A percentile compares a stretch with the other conserved stretches of the same genome.
These are phyloP conservation scores for Nannobrachium achirus DNA, from an alignment of 2,113 vertebrate genomes.

Conservation along the genomic window DNA sequence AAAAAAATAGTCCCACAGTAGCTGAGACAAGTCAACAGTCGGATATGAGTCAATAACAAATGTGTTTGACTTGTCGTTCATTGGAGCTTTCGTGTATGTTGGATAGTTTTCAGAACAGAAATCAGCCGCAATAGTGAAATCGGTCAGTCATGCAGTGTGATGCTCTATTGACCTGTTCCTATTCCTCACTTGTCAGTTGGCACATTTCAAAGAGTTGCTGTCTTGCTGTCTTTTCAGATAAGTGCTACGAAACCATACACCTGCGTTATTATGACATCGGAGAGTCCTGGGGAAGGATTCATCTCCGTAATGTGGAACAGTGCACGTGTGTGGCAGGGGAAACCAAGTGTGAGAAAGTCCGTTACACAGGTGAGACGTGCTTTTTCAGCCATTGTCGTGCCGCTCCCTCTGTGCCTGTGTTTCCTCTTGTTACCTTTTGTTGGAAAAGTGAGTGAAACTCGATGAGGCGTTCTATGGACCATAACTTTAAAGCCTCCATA, in stretches of 20 bases:
- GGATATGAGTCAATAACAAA: too few relatives aligned
- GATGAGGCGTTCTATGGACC: neutral
- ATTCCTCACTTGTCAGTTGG: slow-evolving; percentile 26
- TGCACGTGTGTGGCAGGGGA: slow-evolving; percentile 79
- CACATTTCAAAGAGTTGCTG: slow-evolving; percentile 34
- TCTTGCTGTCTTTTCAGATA: slow-evolving; percentile 74
- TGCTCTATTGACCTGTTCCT: slow-evolving; percentile 33
- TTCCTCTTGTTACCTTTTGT: slow-evolving; percentile 14
- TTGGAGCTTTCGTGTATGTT: neutral
- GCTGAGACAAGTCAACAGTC: too few relatives aligned
- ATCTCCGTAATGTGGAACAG: slow-evolving; percentile 81
- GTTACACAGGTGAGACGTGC: slow-evolving; percentile 79
- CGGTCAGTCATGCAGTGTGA: neutral
- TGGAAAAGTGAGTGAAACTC: slow-evolving; percentile 24
- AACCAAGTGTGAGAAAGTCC: slow-evolving; percentile 66
- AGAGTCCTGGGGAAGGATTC: slow-evolving; percentile 86
- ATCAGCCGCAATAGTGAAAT: too few relatives aligned
- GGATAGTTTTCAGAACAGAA: neutral
- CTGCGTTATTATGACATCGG: slow-evolving; percentile 83
- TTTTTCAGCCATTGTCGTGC: slow-evolving; percentile 12
- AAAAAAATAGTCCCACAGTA: too few relatives aligned
- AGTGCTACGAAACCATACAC: slow-evolving; percentile 88
- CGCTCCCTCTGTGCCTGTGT: neutral
- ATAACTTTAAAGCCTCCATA: neutral
- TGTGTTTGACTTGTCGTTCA: neutral